Evolutionary conservation across 2,888 invertebrate species (phyloP).

Genomic region (Calephelis perditalis): DNA sequence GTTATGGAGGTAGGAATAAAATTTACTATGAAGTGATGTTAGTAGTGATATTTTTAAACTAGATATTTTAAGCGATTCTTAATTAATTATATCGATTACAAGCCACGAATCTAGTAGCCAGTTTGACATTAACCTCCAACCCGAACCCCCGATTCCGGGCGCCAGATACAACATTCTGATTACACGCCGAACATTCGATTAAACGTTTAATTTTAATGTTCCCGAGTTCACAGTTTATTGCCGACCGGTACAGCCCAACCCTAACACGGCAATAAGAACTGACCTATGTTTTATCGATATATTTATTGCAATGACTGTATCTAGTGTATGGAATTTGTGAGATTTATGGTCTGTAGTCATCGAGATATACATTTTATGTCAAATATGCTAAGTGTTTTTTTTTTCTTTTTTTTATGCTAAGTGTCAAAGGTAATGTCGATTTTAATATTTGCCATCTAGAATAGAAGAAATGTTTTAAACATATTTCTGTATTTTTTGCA

Average conservation of each 20-base stretch:
- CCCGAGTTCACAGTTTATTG: constrained; percentile 13
- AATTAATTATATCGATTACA: constrained; percentile 7
- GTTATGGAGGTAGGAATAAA: too few relatives aligned
- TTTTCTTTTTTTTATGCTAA: too few relatives aligned
- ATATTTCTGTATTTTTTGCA: too few relatives aligned
- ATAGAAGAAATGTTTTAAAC: too few relatives aligned
- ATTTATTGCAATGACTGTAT: constrained; percentile 12
- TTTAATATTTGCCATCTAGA: too few relatives aligned
- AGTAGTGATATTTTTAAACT: not conserved
- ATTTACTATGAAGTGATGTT: too few relatives aligned
- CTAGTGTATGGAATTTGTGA: not conserved
- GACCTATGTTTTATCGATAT: constrained; percentile 12
- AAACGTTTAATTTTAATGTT: constrained; percentile 13
- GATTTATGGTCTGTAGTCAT: constrained; percentile 4
- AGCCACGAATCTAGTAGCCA: constrained; percentile 7
- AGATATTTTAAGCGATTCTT: not conserved
- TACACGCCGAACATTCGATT: constrained; percentile 6
- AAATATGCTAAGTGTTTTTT: too few relatives aligned
- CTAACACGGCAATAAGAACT: constrained; percentile 13
- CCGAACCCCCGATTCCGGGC: constrained; percentile 1
- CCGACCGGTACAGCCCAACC: constrained; percentile 4
- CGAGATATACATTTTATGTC: not conserved
- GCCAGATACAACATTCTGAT: constrained; percentile 10
- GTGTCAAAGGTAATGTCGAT: too few relatives aligned
- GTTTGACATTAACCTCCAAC: constrained; percentile 4